These are phyloP conservation scores for Calidris pygmaea DNA, from an alignment of 2,113 vertebrate species.

Conservation along the genomic window DNA sequence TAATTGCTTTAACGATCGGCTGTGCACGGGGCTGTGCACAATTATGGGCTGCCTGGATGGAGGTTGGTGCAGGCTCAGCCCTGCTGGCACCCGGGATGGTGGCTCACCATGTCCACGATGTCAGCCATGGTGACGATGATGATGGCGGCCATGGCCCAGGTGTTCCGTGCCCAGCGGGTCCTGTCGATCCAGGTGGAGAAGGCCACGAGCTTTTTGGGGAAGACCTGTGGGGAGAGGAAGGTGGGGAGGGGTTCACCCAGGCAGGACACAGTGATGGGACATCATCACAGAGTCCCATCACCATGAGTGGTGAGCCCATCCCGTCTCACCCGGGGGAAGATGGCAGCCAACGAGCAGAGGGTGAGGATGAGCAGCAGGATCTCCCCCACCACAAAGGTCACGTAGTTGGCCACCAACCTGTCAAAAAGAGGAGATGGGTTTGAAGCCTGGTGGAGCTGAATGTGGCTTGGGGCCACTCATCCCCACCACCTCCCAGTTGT, in stretches of 20 bases:
- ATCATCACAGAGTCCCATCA: neutral
- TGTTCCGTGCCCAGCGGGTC: slow-evolving; percentile 94
- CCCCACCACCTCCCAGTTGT: neutral
- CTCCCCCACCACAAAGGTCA: slow-evolving; percentile 88
- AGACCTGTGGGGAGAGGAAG: slow-evolving; percentile 71
- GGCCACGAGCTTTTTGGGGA: slow-evolving; percentile 87
- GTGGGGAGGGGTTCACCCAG: neutral
- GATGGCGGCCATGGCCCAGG: slow-evolving; percentile 93
- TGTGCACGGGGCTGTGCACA: neutral
- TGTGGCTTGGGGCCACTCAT: neutral
- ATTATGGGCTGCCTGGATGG: neutral
- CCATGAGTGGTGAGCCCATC: rapidly evolving
- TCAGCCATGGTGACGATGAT: slow-evolving; percentile 91
- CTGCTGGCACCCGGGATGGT: neutral
- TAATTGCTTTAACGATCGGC: neutral
- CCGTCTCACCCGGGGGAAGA: slow-evolving; percentile 87
- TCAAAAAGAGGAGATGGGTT: neutral
- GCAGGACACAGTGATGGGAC: neutral
- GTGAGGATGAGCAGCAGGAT: slow-evolving; percentile 86
- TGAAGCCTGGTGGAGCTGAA: rapidly evolving
- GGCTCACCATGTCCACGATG: slow-evolving; percentile 90
- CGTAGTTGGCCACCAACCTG: slow-evolving; percentile 89
- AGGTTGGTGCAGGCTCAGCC: neutral
- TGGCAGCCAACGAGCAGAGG: slow-evolving; percentile 88
- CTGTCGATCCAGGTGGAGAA: slow-evolving; percentile 95